Base-by-base conservation (phyloP, 2,888 invertebrate species). In the Euplagia quadripunctaria region DNA sequence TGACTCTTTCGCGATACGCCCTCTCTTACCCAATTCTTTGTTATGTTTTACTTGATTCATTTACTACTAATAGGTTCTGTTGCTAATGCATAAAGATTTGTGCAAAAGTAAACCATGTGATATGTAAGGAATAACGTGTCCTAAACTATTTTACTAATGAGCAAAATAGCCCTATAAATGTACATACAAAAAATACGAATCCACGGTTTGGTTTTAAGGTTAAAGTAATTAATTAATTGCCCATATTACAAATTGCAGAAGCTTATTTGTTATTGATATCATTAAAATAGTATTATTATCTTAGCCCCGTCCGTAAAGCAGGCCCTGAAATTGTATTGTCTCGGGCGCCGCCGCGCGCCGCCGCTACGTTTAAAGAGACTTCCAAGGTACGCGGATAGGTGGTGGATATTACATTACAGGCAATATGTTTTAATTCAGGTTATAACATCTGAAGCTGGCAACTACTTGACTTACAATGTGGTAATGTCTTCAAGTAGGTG, bases 221-320 rank as follows among this genome's bases (percentile, higher is more conserved):
- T 31, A 31, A 31, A 31, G 31, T 31, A 31, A 31, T 31, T 31
- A 31, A 1, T 1, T 31, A 31, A 46, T 46, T 46, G 9, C 1
- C 43, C 6, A 46, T 9, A 46, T 17, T n/a, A 68, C 17, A 55
- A 42, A 17, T 68, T 55, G 4, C 3, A 68, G 55, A 42, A 55
- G 6, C 14, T 66, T 49, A 14, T 20, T 61, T 31, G 3, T 2
- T 9, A 11, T 11, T 58, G 58, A 66, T 8, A 31, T 14, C 42
- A 67, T 68, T 42, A 42, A 14, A 68, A 68, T 42, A 68, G 55
- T 68, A 42, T 68, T 55, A 68, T 55, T 68, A 68, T 55, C 55
- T 68, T 55, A 12, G n/a, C 8, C 8, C 42, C 14, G 20, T 55
- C 3, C 1, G n/a, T 55, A 55, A 20, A 42, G 42, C 31, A 68